A percentile compares a stretch with the other conserved stretches of the same genome.
These are phyloP conservation scores for Capreolus pygargus DNA, from an alignment of 2,113 vertebrate species.

Conservation along the genomic window DNA sequence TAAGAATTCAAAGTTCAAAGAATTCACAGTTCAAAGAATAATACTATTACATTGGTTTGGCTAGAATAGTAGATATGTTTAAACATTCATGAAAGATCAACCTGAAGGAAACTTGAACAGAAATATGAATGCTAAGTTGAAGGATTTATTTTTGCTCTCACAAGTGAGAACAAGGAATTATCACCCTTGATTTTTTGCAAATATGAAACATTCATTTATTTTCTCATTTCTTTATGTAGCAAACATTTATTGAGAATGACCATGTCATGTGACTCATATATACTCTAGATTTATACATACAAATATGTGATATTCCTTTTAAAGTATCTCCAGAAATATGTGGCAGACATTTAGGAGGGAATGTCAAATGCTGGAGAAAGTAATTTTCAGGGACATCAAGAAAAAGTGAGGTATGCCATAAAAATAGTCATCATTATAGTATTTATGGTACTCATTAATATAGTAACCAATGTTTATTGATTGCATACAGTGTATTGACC, in stretches of 20 bases:
- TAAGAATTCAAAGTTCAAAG: neutral
- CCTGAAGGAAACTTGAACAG: constrained; percentile 7
- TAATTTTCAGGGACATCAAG: constrained; percentile 18
- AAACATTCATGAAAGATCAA: constrained; percentile 30
- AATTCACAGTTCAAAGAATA: neutral
- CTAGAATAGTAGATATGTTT: neutral
- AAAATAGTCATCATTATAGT: neutral
- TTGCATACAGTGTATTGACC: neutral
- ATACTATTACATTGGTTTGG: neutral
- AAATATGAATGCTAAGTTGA: constrained; percentile 1
- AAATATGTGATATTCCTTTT: neutral
- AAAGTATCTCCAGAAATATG: constrained; percentile 7
- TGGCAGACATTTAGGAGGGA: neutral
- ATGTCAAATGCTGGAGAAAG: neutral
- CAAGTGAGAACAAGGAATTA: neutral
- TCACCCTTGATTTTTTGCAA: neutral
- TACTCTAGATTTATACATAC: neutral
- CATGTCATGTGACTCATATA: neutral
- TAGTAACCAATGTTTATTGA: neutral
- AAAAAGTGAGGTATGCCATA: neutral
- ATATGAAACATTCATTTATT: constrained; percentile 4
- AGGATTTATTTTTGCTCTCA: constrained; percentile 28
- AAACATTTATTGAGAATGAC: constrained; percentile 2
- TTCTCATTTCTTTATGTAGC: constrained; percentile 26
- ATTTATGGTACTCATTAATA: neutral